Evolutionary conservation across 2,888 invertebrate species (phyloP), one percentile per base, ranked within the genome.

Genomic region (Leptothorax acervorum): DNA sequence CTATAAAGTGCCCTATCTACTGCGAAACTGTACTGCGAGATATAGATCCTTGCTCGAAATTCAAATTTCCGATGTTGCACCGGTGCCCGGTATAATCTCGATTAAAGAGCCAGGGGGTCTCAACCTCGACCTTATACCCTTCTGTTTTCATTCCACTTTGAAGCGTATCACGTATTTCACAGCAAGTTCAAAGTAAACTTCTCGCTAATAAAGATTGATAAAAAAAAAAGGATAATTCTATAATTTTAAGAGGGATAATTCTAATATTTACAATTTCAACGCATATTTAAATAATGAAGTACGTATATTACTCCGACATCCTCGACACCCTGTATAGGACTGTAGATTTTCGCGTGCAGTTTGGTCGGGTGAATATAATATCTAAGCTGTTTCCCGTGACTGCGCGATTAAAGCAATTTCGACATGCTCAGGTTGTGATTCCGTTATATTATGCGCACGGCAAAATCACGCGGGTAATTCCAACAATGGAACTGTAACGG

Each of bases 1-100:
- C 79, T 71, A 62, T 60, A 81, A 81, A 70, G 60, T 71, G 23
- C 39, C 60, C 60, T 35, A 70, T 81, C 60, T 71, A 60, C 60
- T 71, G 70, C 60, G 28, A 48, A 28, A 55, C 65, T 76, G 23
- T 53, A 55, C 65, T 23, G 65, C 45, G 31, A 42, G 45, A 68
- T 48, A 42, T 53, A 81, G 70, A 60, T 70, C 35, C 79, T 51
- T 31, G 71, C 48, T 23, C 48, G 60, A 62, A 81, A 79, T 60
- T 79, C 79, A 70, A 79, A 70, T 81, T 81, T 71, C 28, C 51
- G 65, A 76, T 53, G 39, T 23, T 48, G 63, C 48, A 48, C 48
- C 8, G 18, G 18, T 12, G 48, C 28, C 23, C 57, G 18, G 35
- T 35, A 35, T 79, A 62, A 81, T 62, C 48, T 45, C 39, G 39